A percentile compares a stretch with the other conserved stretches of the same genome.
Conservation (phyloP, 2,888 invertebrate species). For the Dolichopus griseipennis region DNA sequence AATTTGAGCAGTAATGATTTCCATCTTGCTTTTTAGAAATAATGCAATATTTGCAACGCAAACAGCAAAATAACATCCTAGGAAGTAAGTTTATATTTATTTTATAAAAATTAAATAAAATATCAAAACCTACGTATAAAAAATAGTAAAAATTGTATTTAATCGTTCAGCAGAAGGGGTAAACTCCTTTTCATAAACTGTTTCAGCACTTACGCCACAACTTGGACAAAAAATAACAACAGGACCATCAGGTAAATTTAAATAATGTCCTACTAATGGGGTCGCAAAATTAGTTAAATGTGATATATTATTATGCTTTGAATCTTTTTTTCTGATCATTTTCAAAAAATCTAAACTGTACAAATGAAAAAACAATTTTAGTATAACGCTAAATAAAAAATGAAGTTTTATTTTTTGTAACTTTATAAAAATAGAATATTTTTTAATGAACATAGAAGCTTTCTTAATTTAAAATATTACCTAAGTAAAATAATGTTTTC, state of each 20-base stretch:
- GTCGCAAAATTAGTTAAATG: constrained; percentile 32
- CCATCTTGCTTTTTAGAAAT: constrained; percentile 37
- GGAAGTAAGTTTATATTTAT: constrained; percentile 13
- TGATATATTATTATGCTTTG: not conserved
- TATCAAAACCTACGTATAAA: constrained; percentile 33
- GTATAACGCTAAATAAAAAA: too few relatives aligned
- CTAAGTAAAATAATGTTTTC: too few relatives aligned
- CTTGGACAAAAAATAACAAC: constrained; percentile 35
- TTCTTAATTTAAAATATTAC: too few relatives aligned
- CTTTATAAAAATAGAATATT: too few relatives aligned
- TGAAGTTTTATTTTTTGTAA: too few relatives aligned
- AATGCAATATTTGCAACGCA: constrained; percentile 32
- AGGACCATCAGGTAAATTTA: constrained; percentile 32
- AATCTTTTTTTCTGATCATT: not conserved
- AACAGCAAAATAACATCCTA: constrained; percentile 35
- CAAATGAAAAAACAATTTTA: too few relatives aligned
- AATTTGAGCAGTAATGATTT: constrained; percentile 40
- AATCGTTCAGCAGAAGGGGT: constrained; percentile 18
- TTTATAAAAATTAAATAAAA: constrained; percentile 17
- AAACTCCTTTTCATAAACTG: constrained; percentile 33
- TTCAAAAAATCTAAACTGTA: too few relatives aligned
- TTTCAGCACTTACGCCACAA: constrained; percentile 31
- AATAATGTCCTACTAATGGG: constrained; percentile 35
- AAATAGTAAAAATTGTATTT: constrained; percentile 34
- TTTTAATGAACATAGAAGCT: too few relatives aligned